Evolutionary conservation across 2,888 invertebrate genomes (phyloP), one percentile per base, ranked within the genome.

Genomic region (Acanthococcus lagerstroemiae): DNA sequence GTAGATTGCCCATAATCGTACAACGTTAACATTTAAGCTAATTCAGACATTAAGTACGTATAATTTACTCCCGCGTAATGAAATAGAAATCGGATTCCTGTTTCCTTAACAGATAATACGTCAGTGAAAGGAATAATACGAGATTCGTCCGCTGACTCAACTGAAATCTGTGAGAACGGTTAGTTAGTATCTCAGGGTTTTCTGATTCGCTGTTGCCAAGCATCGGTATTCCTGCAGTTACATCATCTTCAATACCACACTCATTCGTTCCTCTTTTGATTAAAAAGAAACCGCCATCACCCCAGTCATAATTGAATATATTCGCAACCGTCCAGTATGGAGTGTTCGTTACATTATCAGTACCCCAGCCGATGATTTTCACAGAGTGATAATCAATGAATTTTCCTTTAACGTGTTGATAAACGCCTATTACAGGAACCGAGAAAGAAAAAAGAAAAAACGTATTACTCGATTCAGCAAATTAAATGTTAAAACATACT

Each of bases 261-360:
- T 88, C 85, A 74, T 88, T 84, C 68, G 79, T 75, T 1, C 93
- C 94, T 67, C 93, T 82, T 22, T 88, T 77, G 69, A 94, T 91
- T 77, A 90, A 91, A 80, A 94, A 92, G 78, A 81, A 90, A 6
- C 91, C 91, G 74, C 84, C 82, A 75, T 88, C 85, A 70, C 94
- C 94, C 93, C 94, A 95, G 76, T 93, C 94, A 0, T 82, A 80
- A 78, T 95, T 94, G 93, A 93, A 95, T 0, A 90, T 92, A 79
- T 95, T 95, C 60, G 90, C 91, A 71, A 91, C 83, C 17, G 90
- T 80, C 94, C 94, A 95, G 76, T 92, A 95, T 55, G 88, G 87
- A 60, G 81, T 82, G 9, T 81, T 83, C 55, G 83, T 81, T 70
- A 90, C 87, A 70, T 81, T 80, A 26, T 68, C 68, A 0, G 82